phyloP scores from a whole-genome alignment of 2,797 vertebrate genomes.

The Urocyon cinereoargenteus region DNA sequence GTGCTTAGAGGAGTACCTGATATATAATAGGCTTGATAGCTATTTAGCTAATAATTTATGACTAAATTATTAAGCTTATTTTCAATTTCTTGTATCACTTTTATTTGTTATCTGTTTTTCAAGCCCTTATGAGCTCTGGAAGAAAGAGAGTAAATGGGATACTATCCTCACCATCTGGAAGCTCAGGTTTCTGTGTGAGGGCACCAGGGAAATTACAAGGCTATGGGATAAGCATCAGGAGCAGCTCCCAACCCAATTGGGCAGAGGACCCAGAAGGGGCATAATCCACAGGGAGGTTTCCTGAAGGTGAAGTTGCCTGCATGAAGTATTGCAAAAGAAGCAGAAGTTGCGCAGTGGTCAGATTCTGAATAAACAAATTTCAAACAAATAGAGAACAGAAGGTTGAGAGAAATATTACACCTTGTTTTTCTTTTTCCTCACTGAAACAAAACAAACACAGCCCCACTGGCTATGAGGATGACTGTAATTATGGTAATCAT shows the following conservation, averaged over 20 bases:
- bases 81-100: not conserved
- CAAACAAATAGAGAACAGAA: not conserved
- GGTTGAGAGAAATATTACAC: not conserved
- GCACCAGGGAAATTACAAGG: not conserved
- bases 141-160: not conserved
- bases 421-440: not conserved
- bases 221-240: not conserved
- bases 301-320: not conserved
- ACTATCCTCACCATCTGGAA: not conserved
- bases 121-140: not conserved
- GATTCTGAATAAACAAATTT: not conserved
- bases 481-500: not conserved
- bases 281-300: not conserved
- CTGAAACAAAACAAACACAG: conserved; percentile 1
- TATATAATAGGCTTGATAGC: too few species aligned
- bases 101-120: not conserved
- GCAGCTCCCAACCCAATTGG: not conserved
- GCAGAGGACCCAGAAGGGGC: too few species aligned
- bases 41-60: not conserved
- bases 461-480: not conserved
- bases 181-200: not conserved
- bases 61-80: not conserved
- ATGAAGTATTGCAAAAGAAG: not conserved
- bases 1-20: not conserved
- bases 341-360: not conserved